Conservation (phyloP, 2,113 vertebrate genomes). For the Petromus typicus region DNA sequence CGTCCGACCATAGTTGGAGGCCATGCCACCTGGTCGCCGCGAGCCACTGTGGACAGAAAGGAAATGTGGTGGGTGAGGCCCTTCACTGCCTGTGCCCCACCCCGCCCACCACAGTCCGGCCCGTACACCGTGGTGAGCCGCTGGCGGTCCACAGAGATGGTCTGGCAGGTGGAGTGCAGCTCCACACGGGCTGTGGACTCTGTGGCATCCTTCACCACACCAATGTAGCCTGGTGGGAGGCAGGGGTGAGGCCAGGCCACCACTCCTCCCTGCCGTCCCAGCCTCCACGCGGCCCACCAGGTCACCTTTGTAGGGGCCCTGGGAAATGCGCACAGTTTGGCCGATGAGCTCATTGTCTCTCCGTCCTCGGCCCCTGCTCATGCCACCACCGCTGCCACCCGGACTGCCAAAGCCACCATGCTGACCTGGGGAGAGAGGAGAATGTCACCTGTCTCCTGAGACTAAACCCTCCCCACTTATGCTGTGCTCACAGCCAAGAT, state of each 20-base stretch:
- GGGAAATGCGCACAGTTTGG: slow-evolving; percentile 96
- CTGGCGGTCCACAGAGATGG: slow-evolving; percentile 97
- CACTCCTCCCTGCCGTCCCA: not conserved
- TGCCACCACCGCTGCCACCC: slow-evolving; percentile 86
- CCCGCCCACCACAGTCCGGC: not conserved
- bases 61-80: fast-evolving
- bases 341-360: slow-evolving; percentile 97
- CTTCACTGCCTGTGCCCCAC: not conserved
- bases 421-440: slow-evolving; percentile 80
- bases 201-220: slow-evolving; percentile 96
- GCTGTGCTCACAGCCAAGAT: not conserved
- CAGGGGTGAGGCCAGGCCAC: not conserved
- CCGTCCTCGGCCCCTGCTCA: slow-evolving; percentile 93
- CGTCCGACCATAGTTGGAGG: slow-evolving; percentile 92
- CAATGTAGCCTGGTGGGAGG: slow-evolving; percentile 91
- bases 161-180: slow-evolving; percentile 97
- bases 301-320: slow-evolving; percentile 97
- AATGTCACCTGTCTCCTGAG: not conserved
- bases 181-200: slow-evolving; percentile 96
- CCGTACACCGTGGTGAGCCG: slow-evolving; percentile 93
- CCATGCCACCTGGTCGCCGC: slow-evolving; percentile 89
- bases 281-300: fast-evolving
- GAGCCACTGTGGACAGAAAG: slow-evolving; percentile 88
- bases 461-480: too few species aligned
- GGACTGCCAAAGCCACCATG: slow-evolving; percentile 87